Conservation (phyloP, 2,797 vertebrate species). For the Channallabes apus region DNA sequence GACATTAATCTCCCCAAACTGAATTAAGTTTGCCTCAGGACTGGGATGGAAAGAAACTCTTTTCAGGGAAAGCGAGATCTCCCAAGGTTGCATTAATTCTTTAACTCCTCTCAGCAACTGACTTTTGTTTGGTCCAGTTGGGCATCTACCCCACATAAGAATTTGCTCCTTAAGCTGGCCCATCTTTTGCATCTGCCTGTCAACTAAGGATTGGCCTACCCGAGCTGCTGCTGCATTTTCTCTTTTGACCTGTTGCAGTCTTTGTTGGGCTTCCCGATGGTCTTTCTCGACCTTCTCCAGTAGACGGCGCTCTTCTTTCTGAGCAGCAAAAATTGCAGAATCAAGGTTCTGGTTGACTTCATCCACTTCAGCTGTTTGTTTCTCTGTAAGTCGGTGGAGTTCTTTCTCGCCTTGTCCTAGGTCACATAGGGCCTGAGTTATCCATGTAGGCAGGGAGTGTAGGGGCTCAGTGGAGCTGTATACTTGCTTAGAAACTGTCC, state of each 20-base stretch:
- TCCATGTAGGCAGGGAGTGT: slow-evolving; percentile 65
- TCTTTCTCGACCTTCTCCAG: slow-evolving; percentile 70
- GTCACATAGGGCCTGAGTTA: slow-evolving; percentile 68
- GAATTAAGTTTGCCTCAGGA: slow-evolving; percentile 53
- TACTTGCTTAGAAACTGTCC: slow-evolving; percentile 49
- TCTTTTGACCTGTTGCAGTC: slow-evolving; percentile 70
- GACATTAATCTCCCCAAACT: slow-evolving; percentile 68
- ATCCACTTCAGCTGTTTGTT: slow-evolving; percentile 70
- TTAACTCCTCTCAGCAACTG: slow-evolving; percentile 67
- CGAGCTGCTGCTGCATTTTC: slow-evolving; percentile 70
- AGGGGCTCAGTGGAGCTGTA: slow-evolving; percentile 47
- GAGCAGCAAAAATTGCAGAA: slow-evolving; percentile 65
- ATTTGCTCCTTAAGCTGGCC: slow-evolving; percentile 71
- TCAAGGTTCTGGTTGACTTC: slow-evolving; percentile 69
- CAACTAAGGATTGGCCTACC: slow-evolving; percentile 69
- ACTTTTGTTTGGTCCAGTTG: slow-evolving; percentile 65
- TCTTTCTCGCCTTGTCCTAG: slow-evolving; percentile 68
- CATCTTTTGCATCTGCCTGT: slow-evolving; percentile 70
- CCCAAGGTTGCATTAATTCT: slow-evolving; percentile 74
- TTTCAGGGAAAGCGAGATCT: slow-evolving; percentile 75
- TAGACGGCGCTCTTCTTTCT: slow-evolving; percentile 70
- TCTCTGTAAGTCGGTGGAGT: slow-evolving; percentile 66
- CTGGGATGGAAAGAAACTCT: slow-evolving; percentile 64
- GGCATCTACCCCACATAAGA: slow-evolving; percentile 66
- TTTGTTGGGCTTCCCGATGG: slow-evolving; percentile 65